These are phyloP conservation scores for Neotragus pygmaeus DNA, from an alignment of 2,113 vertebrate species.

Conservation along the genomic window DNA sequence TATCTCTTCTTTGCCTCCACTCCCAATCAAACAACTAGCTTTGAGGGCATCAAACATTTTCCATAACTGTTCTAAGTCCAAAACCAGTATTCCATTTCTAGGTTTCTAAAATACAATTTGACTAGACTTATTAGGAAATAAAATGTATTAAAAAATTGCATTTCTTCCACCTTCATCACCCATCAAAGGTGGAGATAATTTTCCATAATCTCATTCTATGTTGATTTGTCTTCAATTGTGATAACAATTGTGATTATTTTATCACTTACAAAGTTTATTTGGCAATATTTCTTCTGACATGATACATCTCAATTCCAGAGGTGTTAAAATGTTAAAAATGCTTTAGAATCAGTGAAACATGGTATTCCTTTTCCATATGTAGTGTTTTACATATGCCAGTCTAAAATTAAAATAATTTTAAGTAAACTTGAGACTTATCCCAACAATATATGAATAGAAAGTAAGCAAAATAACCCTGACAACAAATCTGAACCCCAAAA, in stretches of 20 bases:
- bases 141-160: not conserved
- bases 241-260: not conserved
- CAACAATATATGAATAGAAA: not conserved
- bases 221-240: not conserved
- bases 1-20: not conserved
- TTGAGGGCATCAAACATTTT: not conserved
- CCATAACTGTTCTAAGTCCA: not conserved
- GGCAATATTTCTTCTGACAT: not conserved
- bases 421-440: not conserved
- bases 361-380: not conserved
- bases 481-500: not conserved
- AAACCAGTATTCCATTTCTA: not conserved
- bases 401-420: conserved; percentile 1
- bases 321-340: not conserved
- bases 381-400: not conserved
- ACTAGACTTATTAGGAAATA: not conserved
- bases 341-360: not conserved
- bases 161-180: not conserved
- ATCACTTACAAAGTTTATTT: not conserved
- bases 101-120: not conserved
- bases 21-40: not conserved
- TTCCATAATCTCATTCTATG: not conserved
- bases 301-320: not conserved
- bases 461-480: not conserved
- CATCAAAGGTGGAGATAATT: not conserved